These are phyloP conservation scores for Perodicticus potto DNA, from an alignment of 2,797 vertebrate species.

Conservation along the genomic window DNA sequence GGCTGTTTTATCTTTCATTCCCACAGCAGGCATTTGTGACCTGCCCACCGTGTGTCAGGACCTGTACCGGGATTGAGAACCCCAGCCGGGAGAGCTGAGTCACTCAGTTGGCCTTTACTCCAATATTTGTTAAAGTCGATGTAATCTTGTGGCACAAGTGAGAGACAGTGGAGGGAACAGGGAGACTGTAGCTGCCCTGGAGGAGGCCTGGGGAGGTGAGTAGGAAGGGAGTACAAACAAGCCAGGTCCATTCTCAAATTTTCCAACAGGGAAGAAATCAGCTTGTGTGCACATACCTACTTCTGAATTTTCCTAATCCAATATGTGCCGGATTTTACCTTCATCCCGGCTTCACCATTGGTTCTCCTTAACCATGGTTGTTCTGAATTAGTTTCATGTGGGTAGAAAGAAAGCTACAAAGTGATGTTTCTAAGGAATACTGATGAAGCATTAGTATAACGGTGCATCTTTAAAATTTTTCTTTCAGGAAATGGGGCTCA, in stretches of 20 bases:
- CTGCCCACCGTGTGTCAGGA: background rate
- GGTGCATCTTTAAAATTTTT: constrained; percentile 1
- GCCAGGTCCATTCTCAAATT: background rate
- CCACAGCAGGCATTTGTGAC: background rate
- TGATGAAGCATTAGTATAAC: background rate
- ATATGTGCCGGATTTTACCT: constrained; percentile 50
- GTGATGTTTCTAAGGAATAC: background rate
- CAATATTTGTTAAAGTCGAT: background rate
- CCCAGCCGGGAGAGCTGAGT: background rate
- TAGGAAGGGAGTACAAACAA: background rate
- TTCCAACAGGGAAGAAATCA: background rate
- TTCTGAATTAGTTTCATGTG: constrained; percentile 55
- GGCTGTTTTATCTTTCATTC: background rate
- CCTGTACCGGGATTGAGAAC: background rate
- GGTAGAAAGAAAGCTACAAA: background rate
- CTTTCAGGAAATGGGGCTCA: background rate
- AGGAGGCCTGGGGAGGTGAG: background rate
- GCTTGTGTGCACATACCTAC: background rate
- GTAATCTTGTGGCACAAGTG: background rate
- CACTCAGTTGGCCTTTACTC: background rate
- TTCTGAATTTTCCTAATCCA: background rate
- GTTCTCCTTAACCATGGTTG: background rate
- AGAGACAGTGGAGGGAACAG: background rate
- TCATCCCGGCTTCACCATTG: background rate
- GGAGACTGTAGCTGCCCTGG: background rate